Conservation (phyloP, 2,888 invertebrate species). For the Drosophila rellima region DNA sequence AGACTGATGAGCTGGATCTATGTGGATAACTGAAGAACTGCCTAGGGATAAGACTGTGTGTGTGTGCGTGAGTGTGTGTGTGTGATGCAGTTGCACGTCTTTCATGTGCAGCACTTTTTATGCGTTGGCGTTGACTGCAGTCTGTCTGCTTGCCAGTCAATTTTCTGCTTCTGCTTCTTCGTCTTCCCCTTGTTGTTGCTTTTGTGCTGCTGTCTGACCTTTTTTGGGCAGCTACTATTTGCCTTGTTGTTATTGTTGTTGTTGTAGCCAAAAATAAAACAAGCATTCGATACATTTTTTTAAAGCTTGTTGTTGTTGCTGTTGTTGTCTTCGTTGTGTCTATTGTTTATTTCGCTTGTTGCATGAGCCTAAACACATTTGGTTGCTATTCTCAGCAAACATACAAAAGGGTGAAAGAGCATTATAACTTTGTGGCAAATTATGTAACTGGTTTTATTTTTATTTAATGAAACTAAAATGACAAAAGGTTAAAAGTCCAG, state of each 20-base stretch:
- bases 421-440: neutral
- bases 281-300: constrained; percentile 42
- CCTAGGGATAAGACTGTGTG: constrained; percentile 31
- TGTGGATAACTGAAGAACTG: constrained; percentile 32
- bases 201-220: constrained; percentile 46
- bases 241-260: constrained; percentile 26
- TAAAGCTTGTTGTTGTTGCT: constrained; percentile 27
- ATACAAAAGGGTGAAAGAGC: neutral
- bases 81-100: constrained; percentile 45
- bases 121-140: constrained; percentile 79
- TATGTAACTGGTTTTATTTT: too few species aligned
- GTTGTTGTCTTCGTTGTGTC: constrained; percentile 33
- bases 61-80: constrained; percentile 25
- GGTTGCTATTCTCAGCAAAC: constrained; percentile 23
- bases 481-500: too few species aligned
- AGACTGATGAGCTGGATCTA: constrained; percentile 18
- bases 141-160: constrained; percentile 37
- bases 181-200: constrained; percentile 7
- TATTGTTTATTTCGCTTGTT: constrained; percentile 66
- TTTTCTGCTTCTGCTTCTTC: constrained; percentile 3
- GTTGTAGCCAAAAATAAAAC: constrained; percentile 60
- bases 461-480: too few species aligned
- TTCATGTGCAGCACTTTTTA: constrained; percentile 45
- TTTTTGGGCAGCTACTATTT: constrained; percentile 58
- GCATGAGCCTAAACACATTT: constrained; percentile 62